phyloP scores from a whole-genome alignment of 53 echinoderm and acorn worm genomes.

The Zoroaster sp. region DNA sequence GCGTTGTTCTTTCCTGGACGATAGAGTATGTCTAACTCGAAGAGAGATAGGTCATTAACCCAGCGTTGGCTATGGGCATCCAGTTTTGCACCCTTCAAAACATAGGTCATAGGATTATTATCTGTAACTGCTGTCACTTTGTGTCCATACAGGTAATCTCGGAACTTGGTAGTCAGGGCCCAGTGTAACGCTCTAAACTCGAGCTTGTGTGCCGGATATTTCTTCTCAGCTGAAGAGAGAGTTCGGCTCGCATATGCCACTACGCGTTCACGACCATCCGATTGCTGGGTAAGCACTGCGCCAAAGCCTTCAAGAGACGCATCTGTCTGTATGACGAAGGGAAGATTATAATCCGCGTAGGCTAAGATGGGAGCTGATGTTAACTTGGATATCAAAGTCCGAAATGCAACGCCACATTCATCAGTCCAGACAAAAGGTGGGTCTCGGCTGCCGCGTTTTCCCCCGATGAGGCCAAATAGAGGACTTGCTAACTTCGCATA shows the following conservation, averaged over 20 bases:
- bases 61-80: constrained; percentile 11
- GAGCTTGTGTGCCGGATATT: constrained; percentile 21
- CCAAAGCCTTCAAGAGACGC: too few species aligned
- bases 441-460: background rate
- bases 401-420: background rate
- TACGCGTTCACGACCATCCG: background rate
- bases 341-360: too few species aligned
- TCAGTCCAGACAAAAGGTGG: constrained; percentile 15
- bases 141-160: constrained; percentile 16
- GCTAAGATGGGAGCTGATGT: too few species aligned
- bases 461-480: constrained; percentile 21
- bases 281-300: too few species aligned
- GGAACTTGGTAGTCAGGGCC: too few species aligned
- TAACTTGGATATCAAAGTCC: background rate
- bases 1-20: constrained; percentile 15
- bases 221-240: background rate
- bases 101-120: constrained; percentile 3
- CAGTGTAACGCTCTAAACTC: too few species aligned
- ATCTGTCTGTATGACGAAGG: too few species aligned
- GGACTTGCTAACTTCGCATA: constrained; percentile 21
- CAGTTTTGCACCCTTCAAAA: background rate
- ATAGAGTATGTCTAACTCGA: background rate
- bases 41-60: background rate
- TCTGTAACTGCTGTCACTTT: constrained; percentile 11
- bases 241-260: constrained; percentile 43